Conservation (phyloP, 2,113 vertebrate genomes). For the Anser brachyrhynchus region DNA sequence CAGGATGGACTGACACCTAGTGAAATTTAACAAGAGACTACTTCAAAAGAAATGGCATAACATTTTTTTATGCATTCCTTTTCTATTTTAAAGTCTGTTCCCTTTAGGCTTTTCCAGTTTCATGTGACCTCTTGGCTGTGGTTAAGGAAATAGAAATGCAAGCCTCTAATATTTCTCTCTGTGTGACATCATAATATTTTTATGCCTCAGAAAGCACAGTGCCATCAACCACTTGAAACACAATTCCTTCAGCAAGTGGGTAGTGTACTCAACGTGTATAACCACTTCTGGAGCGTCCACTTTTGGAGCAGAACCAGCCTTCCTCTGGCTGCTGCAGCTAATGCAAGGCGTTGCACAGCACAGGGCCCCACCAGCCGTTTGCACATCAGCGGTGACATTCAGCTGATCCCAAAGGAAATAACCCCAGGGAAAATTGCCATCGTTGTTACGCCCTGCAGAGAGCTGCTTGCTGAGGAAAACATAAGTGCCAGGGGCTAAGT, state of each 20-base stretch:
- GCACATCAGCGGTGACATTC: background rate
- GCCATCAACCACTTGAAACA: background rate
- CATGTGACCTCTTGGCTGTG: background rate
- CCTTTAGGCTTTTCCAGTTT: conserved; percentile 6
- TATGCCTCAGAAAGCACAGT: background rate
- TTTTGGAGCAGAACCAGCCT: background rate
- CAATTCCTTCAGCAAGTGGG: background rate
- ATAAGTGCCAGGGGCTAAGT: background rate
- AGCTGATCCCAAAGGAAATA: background rate
- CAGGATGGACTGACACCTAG: background rate
- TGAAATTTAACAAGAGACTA: background rate
- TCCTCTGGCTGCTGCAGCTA: background rate
- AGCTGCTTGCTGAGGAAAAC: background rate
- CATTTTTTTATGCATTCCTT: conserved; percentile 5
- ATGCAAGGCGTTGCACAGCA: too few relatives aligned
- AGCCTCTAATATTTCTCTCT: background rate
- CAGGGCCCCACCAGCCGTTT: background rate
- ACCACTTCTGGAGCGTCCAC: background rate
- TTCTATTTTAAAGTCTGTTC: conserved; percentile 2
- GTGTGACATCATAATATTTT: background rate
- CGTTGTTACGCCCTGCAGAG: background rate
- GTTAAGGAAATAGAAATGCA: background rate
- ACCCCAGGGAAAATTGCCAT: background rate
- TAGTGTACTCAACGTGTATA: background rate
- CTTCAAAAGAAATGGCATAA: conserved; percentile 47